Evolutionary conservation across 2,113 vertebrate species (phyloP).

Genomic region (Caranx melampygus): DNA sequence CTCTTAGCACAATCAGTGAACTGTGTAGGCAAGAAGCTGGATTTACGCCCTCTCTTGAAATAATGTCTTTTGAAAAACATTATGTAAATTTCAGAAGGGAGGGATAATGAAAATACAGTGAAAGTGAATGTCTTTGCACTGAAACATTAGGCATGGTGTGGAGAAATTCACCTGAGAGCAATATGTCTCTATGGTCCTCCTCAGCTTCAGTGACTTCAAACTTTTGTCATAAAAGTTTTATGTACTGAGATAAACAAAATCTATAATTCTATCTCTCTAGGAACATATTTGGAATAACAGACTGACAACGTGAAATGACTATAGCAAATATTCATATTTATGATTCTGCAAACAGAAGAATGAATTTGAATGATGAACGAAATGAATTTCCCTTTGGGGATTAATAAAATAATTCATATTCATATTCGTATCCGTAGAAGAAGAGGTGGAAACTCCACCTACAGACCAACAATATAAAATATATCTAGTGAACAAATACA

Average conservation of each 20-base stretch:
- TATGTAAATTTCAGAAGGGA: slow-evolving; percentile 4
- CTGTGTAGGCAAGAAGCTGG: slow-evolving; percentile 29
- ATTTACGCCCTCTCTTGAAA: slow-evolving; percentile 44
- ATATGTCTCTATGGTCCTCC: background rate
- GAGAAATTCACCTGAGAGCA: background rate
- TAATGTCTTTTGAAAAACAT: slow-evolving; percentile 34
- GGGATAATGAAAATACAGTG: background rate
- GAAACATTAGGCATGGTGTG: background rate
- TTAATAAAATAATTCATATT: too few species aligned
- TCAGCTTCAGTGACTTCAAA: background rate
- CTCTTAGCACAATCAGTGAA: slow-evolving; percentile 48
- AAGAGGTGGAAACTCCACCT: background rate
- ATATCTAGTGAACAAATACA: background rate
- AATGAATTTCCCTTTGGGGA: too few species aligned
- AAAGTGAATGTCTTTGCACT: slow-evolving; percentile 11
- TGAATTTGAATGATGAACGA: too few species aligned
- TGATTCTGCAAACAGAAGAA: background rate
- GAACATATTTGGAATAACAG: background rate
- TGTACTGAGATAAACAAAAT: background rate
- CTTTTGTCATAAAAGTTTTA: background rate
- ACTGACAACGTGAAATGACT: background rate
- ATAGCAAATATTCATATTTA: background rate
- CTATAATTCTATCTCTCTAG: background rate
- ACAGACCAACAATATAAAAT: background rate
- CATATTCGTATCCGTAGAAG: too few species aligned